Conservation (phyloP, 1,140 invertebrate species). For the Aphaenogaster rudis region DNA sequence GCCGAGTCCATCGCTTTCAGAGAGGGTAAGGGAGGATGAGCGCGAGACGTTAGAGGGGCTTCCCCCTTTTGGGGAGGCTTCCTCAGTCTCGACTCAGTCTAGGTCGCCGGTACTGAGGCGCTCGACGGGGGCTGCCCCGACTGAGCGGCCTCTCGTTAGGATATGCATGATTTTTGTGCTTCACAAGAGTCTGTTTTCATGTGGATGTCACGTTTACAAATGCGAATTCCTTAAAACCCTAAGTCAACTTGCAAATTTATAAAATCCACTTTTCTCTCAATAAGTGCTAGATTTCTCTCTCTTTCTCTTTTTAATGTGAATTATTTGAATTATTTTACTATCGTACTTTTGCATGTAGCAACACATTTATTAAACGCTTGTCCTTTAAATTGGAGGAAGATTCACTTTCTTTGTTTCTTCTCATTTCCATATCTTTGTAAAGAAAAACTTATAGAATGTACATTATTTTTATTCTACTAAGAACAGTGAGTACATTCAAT, state of each 20-base stretch:
- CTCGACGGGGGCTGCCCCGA: no score
- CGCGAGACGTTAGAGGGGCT: no score
- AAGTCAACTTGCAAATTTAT: conserved; percentile 13
- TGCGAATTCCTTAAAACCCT: conserved; percentile 34
- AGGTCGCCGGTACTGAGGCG: no score
- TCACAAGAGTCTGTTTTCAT: conserved; percentile 21
- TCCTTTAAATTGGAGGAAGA: not conserved
- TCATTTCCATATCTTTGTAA: not conserved
- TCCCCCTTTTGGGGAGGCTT: no score
- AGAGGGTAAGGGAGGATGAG: no score
- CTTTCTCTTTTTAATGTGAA: not conserved
- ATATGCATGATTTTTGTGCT: conserved; percentile 35
- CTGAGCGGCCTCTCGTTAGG: no score
- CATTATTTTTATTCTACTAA: conserved; percentile 75
- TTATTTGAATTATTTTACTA: conserved; percentile 4
- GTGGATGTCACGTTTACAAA: conserved; percentile 11
- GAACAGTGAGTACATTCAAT: no score
- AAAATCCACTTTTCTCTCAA: conserved; percentile 19
- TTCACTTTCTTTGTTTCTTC: not conserved
- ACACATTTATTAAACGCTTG: conserved; percentile 1
- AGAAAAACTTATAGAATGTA: conserved; percentile 3
- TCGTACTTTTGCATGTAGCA: conserved; percentile 43
- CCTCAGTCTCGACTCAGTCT: no score
- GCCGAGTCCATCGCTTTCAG: no score
- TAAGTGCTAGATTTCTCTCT: not conserved